Evolutionary conservation across 2,888 invertebrate species (phyloP), one percentile per base, ranked within the genome.

Genomic region (Drosophila emarginata): DNA sequence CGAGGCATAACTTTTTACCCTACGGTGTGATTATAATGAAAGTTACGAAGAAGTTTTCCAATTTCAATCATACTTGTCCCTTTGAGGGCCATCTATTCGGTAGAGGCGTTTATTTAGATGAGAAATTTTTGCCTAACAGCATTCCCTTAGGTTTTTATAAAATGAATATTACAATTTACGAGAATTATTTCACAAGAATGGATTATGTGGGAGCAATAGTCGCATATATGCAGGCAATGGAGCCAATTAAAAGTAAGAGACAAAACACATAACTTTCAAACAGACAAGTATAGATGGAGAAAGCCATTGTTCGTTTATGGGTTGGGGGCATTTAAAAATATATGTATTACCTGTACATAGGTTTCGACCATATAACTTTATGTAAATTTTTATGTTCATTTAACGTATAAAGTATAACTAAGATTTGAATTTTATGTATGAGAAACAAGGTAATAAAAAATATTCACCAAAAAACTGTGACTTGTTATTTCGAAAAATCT

Each of bases 51-150:
- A 2, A 23, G 0, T 77, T 51, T 9, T 39, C 80, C 0, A 80
- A 80, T 26, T 61, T 67, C 0, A 79, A 79, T 53, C 78, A 80
- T 3, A 53, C 39, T 12, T 80, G 80, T 7, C 80, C 79, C 0
- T 52, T n/a, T 62, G 14, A 0, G 7, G 68, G 72, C 3, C 68
- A 69, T 37, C 4, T 71, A n/a, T 1, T 71, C 0, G 68, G 72
- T 11, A 72, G 68, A 2, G 52, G 18, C n/a, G 54, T 72, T 2
- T 69, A 62, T 4, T 1, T 69, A 0, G 37, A 61, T 32, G 71
- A 71, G 23, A 26, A 64, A 2, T 9, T 32, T 52, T 6, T 71
- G 3, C 68, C 68, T 0, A 62, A 53, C 23, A 23, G 23, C 21
- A 51, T 39, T 2, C 68, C 68, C 2, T 36, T 69, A 2, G 68